phyloP scores from a whole-genome alignment of 2,113 vertebrate genomes.

The Zosterops hypoxanthus region DNA sequence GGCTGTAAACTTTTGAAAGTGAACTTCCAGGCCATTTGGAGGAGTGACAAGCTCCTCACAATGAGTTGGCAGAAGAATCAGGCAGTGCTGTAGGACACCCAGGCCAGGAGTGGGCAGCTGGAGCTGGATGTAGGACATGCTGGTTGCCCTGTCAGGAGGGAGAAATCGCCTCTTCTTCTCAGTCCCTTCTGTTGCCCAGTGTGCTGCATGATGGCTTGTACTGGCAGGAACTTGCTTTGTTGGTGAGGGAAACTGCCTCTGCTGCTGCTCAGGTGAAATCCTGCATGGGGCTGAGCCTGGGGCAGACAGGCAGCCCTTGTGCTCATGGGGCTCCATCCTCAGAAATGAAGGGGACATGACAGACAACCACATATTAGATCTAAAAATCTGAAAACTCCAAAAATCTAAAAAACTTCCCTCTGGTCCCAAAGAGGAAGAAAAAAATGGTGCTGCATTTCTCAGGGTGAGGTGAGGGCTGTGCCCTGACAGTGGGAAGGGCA shows the following conservation, averaged over 20 bases:
- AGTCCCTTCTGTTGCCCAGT: not conserved
- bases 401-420: not conserved
- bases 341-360: fast-evolving
- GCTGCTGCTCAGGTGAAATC: not conserved
- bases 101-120: fast-evolving
- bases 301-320: not conserved
- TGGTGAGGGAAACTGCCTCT: not conserved
- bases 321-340: not conserved
- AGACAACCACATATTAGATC: fast-evolving
- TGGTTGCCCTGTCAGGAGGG: fast-evolving
- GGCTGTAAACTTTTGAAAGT: not conserved
- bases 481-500: fast-evolving
- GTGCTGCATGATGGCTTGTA: not conserved
- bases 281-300: fast-evolving
- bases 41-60: not conserved
- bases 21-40: not conserved
- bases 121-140: not conserved
- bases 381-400: not conserved
- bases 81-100: not conserved
- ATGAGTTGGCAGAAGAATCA: fast-evolving
- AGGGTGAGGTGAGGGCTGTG: not conserved
- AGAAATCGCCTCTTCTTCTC: not conserved
- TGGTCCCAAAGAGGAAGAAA: not conserved
- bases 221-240: not conserved
- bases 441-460: not conserved